phyloP scores from a whole-genome alignment of 1,140 invertebrate genomes.

The Drosophila tropicalis region DNA sequence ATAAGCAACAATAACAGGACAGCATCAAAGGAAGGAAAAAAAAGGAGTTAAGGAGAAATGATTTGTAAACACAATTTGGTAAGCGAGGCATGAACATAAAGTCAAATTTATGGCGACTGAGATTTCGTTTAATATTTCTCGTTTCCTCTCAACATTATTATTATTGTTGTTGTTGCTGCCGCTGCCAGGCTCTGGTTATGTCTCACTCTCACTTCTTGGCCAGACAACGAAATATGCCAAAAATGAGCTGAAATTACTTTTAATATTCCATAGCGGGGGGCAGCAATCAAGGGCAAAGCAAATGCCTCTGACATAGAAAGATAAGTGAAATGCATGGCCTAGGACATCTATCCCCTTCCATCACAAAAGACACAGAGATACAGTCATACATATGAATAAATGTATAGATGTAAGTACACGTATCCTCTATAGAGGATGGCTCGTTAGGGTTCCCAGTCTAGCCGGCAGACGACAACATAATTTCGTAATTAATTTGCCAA shows the following conservation, averaged over 20 bases:
- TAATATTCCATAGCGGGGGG: conserved; percentile 59
- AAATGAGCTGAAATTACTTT: conserved; percentile 78
- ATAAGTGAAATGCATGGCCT: conserved; percentile 72
- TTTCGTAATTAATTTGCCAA: conserved; percentile 81
- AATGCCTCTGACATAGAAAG: conserved; percentile 60
- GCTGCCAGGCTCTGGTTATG: conserved; percentile 31
- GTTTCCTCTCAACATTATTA: background rate
- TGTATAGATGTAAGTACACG: background rate
- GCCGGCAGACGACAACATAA: conserved; percentile 73
- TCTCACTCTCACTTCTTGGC: conserved; percentile 13
- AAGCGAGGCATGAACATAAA: conserved; percentile 78
- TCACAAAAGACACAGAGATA: conserved; percentile 12
- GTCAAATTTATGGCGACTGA: conserved; percentile 75
- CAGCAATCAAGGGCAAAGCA: background rate
- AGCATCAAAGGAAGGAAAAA: conserved; percentile 21
- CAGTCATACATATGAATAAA: conserved; percentile 45
- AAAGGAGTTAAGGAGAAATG: conserved; percentile 35
- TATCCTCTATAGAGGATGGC: conserved; percentile 46
- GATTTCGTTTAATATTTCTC: conserved; percentile 66
- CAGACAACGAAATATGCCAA: conserved; percentile 74
- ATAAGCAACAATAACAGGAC: conserved; percentile 36
- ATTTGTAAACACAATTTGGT: conserved; percentile 76
- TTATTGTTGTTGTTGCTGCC: conserved; percentile 1
- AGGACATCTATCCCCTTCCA: conserved; percentile 4
- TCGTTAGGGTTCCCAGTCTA: conserved; percentile 40